Percentiles rank a stretch among this genome's conserved stretches.
These are phyloP conservation scores for Clanis bilineata DNA, from an alignment of 2,888 invertebrate genomes.

Conservation along the genomic window DNA sequence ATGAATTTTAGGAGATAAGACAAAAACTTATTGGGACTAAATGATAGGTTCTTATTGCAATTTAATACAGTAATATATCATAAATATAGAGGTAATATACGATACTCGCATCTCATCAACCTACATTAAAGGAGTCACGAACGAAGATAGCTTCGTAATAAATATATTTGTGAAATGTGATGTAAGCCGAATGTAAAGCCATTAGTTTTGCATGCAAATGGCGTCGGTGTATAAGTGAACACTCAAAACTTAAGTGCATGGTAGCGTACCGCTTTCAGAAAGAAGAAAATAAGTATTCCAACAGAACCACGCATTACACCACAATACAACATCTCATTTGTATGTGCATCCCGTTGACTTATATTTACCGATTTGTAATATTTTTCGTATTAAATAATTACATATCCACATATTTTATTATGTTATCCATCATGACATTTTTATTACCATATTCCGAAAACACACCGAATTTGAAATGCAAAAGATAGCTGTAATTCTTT, in stretches of 20 bases:
- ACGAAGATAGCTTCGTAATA: background rate
- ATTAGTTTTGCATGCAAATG: slow-evolving; percentile 11
- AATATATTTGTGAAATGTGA: slow-evolving; percentile 2
- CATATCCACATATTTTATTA: too few relatives aligned
- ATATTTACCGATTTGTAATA: background rate
- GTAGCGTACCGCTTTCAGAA: background rate
- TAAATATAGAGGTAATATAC: too few relatives aligned
- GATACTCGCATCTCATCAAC: background rate
- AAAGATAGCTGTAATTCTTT: too few relatives aligned
- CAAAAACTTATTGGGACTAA: too few relatives aligned
- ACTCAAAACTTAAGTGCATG: slow-evolving; percentile 11
- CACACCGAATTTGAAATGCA: too few relatives aligned
- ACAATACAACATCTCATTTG: background rate
- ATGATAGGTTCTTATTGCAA: too few relatives aligned
- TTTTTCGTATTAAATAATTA: background rate
- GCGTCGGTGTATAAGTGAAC: slow-evolving; percentile 7
- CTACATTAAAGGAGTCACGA: background rate
- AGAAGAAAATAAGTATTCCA: slow-evolving; percentile 6
- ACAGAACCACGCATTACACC: background rate
- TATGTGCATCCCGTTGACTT: background rate
- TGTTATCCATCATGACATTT: too few relatives aligned
- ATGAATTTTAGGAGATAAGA: too few relatives aligned
- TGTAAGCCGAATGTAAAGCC: slow-evolving; percentile 10
- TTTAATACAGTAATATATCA: too few relatives aligned
- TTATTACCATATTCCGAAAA: too few relatives aligned